Percentiles rank a stretch among this genome's conserved stretches.
Evolutionary conservation across 2,113 vertebrate species (phyloP).

Genomic region (Oostethus manadensis): DNA sequence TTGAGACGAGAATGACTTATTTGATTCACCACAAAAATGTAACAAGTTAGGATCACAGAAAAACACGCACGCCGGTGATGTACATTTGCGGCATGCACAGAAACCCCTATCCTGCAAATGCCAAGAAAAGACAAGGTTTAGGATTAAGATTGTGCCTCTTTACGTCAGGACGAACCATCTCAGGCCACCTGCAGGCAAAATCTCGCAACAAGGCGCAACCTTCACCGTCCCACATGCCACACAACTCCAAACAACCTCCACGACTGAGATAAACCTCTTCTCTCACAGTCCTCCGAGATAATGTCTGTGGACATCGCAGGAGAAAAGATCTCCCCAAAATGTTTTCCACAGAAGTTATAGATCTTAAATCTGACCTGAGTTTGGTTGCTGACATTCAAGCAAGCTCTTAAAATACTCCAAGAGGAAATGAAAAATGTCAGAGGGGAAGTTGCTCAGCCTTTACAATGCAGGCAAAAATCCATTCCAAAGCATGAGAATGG

Average conservation of each 20-base stretch:
- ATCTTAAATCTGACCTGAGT: slow-evolving; percentile 31
- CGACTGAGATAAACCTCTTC: slow-evolving; percentile 58
- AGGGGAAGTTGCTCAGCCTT: slow-evolving; percentile 66
- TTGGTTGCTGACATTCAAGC: slow-evolving; percentile 54
- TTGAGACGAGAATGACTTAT: slow-evolving; percentile 12
- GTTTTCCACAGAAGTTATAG: slow-evolving; percentile 24
- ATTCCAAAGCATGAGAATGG: slow-evolving; percentile 55
- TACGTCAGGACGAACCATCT: slow-evolving; percentile 67
- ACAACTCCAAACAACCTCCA: slow-evolving; percentile 63
- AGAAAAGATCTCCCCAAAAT: slow-evolving; percentile 24
- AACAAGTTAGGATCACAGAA: slow-evolving; percentile 22
- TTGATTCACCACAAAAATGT: slow-evolving; percentile 26
- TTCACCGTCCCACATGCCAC: slow-evolving; percentile 56
- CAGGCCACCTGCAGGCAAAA: slow-evolving; percentile 64
- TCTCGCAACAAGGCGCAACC: slow-evolving; percentile 56
- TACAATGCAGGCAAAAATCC: slow-evolving; percentile 62
- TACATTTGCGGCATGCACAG: slow-evolving; percentile 35
- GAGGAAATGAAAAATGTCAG: slow-evolving; percentile 69
- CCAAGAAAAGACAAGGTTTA: slow-evolving; percentile 70
- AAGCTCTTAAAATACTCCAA: slow-evolving; percentile 63
- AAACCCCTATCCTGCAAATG: slow-evolving; percentile 65
- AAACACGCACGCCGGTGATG: slow-evolving; percentile 22
- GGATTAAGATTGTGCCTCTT: slow-evolving; percentile 74
- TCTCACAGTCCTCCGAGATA: slow-evolving; percentile 50
- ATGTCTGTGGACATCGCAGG: slow-evolving; percentile 47